Percentiles rank a stretch among this genome's conserved stretches.
Conservation (phyloP, 1,140 invertebrate genomes). For the Thalassaphorura encarpata region DNA sequence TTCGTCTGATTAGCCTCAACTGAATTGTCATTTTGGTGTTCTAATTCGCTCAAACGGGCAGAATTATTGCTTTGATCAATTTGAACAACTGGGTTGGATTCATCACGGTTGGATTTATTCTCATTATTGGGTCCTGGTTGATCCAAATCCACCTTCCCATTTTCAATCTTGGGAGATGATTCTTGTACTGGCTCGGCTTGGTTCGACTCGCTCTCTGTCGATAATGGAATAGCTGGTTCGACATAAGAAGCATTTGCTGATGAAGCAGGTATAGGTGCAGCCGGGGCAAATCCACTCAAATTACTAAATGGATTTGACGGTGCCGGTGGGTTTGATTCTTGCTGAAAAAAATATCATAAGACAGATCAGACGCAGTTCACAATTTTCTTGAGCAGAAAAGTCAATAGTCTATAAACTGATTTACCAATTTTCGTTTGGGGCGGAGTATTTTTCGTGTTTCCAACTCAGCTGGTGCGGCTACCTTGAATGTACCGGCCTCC, state of each 20-base stretch:
- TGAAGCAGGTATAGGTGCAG: neutral
- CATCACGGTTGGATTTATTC: too few species aligned
- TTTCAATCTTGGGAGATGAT: neutral
- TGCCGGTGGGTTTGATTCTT: neutral
- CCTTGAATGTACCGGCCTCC: conserved; percentile 21
- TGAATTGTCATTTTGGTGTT: too few species aligned
- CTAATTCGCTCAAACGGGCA: too few species aligned
- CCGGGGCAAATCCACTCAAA: neutral
- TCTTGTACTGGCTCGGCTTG: neutral
- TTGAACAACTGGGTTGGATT: too few species aligned
- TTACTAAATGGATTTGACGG: neutral
- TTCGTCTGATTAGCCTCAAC: too few species aligned
- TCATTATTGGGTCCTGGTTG: neutral
- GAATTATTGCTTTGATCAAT: too few species aligned
- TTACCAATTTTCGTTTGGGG: conserved; percentile 17
- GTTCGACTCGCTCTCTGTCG: too few species aligned
- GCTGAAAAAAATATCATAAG: neutral
- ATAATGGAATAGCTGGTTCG: too few species aligned
- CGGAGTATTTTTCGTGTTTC: conserved; percentile 18
- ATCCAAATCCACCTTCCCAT: neutral
- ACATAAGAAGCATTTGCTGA: neutral
- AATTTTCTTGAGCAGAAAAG: neutral
- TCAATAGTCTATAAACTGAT: neutral
- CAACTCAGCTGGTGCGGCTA: conserved; percentile 10
- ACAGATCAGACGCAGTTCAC: neutral